These are phyloP conservation scores for Archilochus colubris DNA, from an alignment of 2,113 vertebrate genomes.

Conservation along the genomic window DNA sequence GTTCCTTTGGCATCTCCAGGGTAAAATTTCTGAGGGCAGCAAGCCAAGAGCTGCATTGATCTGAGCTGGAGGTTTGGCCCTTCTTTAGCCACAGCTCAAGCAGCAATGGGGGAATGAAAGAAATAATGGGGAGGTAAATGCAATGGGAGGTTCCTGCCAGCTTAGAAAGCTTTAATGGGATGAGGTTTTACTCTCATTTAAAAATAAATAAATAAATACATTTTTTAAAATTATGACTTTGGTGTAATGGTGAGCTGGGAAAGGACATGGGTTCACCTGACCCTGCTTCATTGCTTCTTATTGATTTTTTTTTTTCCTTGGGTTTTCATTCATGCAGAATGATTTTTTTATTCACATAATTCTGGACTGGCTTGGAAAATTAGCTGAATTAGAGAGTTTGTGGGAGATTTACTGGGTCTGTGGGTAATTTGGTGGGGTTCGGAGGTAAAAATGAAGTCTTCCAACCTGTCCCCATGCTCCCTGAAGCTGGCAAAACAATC, in stretches of 20 bases:
- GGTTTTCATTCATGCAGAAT: background rate
- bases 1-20: background rate
- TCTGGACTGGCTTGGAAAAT: background rate
- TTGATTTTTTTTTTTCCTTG: background rate
- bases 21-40: background rate
- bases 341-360: rapidly evolving
- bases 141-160: background rate
- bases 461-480: background rate
- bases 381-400: background rate
- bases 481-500: background rate
- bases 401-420: background rate
- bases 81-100: background rate
- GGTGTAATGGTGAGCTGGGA: background rate
- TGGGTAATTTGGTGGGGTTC: background rate
- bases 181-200: background rate
- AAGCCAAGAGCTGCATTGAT: background rate
- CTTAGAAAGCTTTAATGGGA: background rate
- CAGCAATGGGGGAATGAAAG: rapidly evolving
- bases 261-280: background rate
- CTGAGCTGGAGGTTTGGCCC: background rate
- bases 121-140: background rate
- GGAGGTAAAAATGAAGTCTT: background rate
- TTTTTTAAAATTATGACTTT: background rate
- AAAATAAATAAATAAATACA: no score
- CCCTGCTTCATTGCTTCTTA: background rate